A percentile compares a stretch with the other conserved stretches of the same genome.
Evolutionary conservation across 2,797 vertebrate genomes (phyloP).

Genomic region (Anguilla obscura): DNA sequence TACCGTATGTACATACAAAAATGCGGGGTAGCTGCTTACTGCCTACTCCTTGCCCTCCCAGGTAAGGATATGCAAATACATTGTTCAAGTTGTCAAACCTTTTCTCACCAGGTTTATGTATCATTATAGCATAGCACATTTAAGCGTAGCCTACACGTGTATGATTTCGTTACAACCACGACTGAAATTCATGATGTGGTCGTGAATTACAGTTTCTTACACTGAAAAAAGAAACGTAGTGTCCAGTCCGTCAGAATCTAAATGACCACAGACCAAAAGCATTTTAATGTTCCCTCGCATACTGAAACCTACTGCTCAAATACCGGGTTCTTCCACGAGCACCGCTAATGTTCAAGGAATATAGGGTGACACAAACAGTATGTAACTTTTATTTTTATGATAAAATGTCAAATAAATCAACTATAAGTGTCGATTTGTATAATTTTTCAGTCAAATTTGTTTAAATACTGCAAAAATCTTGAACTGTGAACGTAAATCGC

Average conservation of each 20-base stretch:
- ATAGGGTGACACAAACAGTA: slow-evolving; percentile 8
- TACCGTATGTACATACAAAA: too few species aligned
- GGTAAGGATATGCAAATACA: neutral
- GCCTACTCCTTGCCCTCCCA: neutral
- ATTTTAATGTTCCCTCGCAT: neutral
- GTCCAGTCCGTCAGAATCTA: neutral
- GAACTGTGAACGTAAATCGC: neutral
- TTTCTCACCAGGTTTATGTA: too few species aligned
- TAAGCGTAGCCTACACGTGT: too few species aligned
- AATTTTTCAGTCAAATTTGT: neutral
- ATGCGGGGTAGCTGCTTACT: too few species aligned
- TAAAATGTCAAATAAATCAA: neutral
- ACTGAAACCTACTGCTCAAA: neutral
- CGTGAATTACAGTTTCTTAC: too few species aligned
- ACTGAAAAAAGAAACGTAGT: too few species aligned
- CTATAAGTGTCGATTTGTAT: neutral
- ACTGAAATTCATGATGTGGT: neutral
- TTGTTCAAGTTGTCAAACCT: neutral
- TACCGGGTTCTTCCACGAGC: slow-evolving; percentile 54
- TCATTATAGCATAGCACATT: too few species aligned
- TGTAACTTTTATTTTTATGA: neutral
- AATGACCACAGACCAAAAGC: neutral
- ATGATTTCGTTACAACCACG: too few species aligned
- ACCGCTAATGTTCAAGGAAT: neutral
- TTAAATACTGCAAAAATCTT: neutral